A percentile compares a stretch with the other conserved stretches of the same genome.
phyloP scores from a whole-genome alignment of 2,797 vertebrate genomes.

The Lophius americanus region DNA sequence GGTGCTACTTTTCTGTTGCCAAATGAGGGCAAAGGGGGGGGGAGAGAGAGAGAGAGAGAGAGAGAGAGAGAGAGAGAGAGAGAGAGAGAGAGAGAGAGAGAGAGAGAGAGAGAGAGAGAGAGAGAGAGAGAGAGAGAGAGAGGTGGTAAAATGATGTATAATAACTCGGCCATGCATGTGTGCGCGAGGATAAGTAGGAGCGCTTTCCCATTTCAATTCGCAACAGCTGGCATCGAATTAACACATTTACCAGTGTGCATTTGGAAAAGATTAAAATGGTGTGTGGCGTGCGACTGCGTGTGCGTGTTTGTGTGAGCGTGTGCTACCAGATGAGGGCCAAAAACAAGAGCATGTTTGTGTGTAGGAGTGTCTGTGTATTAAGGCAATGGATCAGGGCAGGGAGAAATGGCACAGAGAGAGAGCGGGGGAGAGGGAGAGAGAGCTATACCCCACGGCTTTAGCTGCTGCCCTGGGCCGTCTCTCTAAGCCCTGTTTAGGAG shows the following conservation, averaged over 20 bases:
- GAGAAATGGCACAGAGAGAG: conserved; percentile 55
- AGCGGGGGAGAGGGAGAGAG: conserved; percentile 35
- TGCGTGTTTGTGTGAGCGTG: conserved; percentile 15
- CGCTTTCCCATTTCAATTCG: conserved; percentile 77
- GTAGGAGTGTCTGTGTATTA: conserved; percentile 72
- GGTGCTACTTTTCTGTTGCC: conserved; percentile 65
- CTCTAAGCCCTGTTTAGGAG: conserved; percentile 81
- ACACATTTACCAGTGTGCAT: conserved; percentile 81
- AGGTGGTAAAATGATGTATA: conserved; percentile 56
- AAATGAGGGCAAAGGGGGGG: conserved; percentile 54
- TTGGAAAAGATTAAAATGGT: conserved; percentile 81
- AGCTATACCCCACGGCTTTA: conserved; percentile 74
- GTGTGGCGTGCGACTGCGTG: conserved; percentile 70
- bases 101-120: background rate
- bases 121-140: conserved; percentile 20
- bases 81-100: conserved; percentile 8
- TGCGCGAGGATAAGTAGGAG: conserved; percentile 63
- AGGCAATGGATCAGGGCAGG: conserved; percentile 71
- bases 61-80: conserved; percentile 52
- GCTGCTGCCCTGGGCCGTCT: conserved; percentile 81
- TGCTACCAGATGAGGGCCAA: conserved; percentile 66
- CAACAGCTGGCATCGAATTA: conserved; percentile 83
- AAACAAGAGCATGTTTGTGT: conserved; percentile 71
- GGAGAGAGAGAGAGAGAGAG: conserved; percentile 5
- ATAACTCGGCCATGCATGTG: conserved; percentile 52